These are phyloP conservation scores for Vanessa cardui DNA, from an alignment of 2,888 invertebrate species.

Conservation along the genomic window DNA sequence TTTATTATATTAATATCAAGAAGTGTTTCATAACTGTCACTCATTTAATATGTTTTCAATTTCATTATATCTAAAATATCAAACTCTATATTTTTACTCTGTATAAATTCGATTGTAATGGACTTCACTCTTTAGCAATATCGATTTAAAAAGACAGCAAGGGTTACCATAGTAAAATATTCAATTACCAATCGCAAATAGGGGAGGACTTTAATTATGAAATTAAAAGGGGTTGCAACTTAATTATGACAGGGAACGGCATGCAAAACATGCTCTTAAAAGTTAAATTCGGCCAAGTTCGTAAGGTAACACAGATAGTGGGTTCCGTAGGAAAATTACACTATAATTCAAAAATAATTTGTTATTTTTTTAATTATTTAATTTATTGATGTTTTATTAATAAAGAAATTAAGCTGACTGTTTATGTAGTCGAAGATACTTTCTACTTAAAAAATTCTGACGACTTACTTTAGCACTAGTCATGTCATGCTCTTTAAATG, in stretches of 20 bases:
- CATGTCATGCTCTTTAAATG: too few species aligned
- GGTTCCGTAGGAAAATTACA: background rate
- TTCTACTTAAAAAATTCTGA: too few species aligned
- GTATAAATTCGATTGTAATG: background rate
- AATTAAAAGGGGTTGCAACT: constrained; percentile 36
- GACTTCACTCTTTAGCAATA: background rate
- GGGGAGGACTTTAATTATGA: constrained; percentile 35
- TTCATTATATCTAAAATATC: background rate
- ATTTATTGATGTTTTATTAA: too few species aligned
- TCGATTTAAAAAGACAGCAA: constrained; percentile 23
- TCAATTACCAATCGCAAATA: constrained; percentile 36
- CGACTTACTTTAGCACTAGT: too few species aligned
- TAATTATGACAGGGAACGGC: constrained; percentile 33
- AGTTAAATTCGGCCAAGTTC: constrained; percentile 10
- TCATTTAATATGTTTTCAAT: too few species aligned
- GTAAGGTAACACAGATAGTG: background rate
- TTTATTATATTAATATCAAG: too few species aligned
- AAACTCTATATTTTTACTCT: background rate
- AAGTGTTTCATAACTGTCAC: too few species aligned
- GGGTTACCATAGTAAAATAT: constrained; percentile 35
- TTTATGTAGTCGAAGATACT: too few species aligned
- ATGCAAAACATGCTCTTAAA: constrained; percentile 22
- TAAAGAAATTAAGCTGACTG: too few species aligned
- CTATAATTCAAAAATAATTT: too few species aligned
- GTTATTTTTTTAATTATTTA: too few species aligned